Conservation (phyloP, 1,140 invertebrate genomes). For the Lepidostoma basale region DNA sequence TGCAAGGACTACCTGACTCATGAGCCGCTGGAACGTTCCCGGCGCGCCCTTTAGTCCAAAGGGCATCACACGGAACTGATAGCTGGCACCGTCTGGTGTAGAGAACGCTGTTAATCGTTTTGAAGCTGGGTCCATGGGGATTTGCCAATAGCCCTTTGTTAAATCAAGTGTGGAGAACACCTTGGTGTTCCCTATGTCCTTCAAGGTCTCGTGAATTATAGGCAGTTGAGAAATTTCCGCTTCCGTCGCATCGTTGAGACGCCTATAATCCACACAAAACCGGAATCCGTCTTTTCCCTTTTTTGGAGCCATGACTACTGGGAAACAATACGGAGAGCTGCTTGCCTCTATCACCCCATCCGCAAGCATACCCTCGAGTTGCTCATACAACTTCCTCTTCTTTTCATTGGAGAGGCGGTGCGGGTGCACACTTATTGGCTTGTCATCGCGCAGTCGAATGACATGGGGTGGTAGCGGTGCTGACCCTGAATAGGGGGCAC, state of each 20-base stretch:
- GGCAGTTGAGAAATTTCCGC: not conserved
- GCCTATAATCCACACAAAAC: not conserved
- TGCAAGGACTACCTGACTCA: constrained; percentile 3
- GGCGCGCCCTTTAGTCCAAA: constrained; percentile 5
- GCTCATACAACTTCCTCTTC: not conserved
- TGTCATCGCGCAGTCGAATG: no score
- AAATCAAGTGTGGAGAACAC: not conserved
- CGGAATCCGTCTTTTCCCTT: not conserved
- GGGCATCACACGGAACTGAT: not conserved
- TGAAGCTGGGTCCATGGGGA: not conserved
- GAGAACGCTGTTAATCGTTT: not conserved
- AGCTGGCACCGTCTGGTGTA: not conserved
- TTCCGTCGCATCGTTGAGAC: not conserved
- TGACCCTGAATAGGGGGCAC: no score
- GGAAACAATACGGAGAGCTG: not conserved
- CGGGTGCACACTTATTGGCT: no score
- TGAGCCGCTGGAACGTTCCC: not conserved
- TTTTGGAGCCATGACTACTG: constrained; percentile 2
- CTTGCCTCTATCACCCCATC: constrained; percentile 8
- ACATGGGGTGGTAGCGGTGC: no score
- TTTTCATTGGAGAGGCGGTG: no score
- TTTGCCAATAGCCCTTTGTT: constrained; percentile 10
- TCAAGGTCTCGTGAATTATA: not conserved
- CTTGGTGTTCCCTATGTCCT: not conserved
- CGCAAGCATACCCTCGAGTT: constrained; percentile 3